phyloP scores from a whole-genome alignment of 2,797 vertebrate species.

The Acrocephalus scirpaceus region DNA sequence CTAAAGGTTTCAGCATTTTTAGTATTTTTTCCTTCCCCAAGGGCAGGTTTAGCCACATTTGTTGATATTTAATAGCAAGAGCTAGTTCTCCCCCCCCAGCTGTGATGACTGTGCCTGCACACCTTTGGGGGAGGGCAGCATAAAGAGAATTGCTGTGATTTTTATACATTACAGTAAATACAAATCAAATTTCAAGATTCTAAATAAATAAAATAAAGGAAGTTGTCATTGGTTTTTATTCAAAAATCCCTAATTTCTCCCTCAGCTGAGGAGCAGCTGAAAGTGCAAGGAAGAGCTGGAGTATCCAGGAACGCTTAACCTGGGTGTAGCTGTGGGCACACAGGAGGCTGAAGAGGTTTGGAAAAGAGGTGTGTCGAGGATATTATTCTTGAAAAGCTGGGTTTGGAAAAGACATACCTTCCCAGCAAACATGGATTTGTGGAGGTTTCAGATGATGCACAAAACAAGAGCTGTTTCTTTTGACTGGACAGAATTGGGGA shows the following conservation, averaged over 20 bases:
- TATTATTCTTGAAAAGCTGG: not conserved
- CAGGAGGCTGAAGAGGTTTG: not conserved
- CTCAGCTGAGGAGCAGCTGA: not conserved
- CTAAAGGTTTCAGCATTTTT: not conserved
- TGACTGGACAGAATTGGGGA: not conserved
- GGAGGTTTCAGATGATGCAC: no score
- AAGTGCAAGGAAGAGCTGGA: not conserved
- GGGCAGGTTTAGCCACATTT: not conserved
- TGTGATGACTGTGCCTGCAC: not conserved
- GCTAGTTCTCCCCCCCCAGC: not conserved
- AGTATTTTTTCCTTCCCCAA: not conserved
- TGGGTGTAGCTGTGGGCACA: not conserved
- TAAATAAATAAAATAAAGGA: not conserved
- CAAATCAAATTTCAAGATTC: not conserved
- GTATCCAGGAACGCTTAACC: not conserved
- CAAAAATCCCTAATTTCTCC: not conserved
- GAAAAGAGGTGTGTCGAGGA: not conserved
- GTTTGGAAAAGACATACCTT: not conserved
- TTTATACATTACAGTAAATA: not conserved
- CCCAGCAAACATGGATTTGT: not conserved
- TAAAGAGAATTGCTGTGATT: not conserved
- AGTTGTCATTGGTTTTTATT: fast-evolving
- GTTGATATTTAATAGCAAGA: not conserved
- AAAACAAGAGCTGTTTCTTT: not conserved
- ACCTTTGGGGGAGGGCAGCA: not conserved